These are phyloP conservation scores for Dexiosoma caninum DNA, from an alignment of 2,888 invertebrate species.

Conservation along the genomic window DNA sequence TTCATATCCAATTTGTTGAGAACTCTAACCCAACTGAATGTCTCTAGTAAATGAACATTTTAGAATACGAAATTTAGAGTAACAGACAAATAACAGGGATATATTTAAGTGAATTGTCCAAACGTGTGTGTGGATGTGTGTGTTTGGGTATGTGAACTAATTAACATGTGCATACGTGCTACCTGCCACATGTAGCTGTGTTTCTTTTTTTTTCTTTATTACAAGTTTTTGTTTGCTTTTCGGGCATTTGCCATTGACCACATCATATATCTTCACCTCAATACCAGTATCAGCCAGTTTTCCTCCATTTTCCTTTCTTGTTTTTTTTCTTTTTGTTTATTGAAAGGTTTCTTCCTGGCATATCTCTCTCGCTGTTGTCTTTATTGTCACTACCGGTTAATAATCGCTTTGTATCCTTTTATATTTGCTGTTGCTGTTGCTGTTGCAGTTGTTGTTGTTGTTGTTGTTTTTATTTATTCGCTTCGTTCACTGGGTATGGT, in stretches of 20 bases:
- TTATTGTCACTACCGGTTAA: constrained; percentile 16
- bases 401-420: constrained; percentile 16
- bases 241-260: constrained; percentile 55
- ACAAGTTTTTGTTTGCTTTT: constrained; percentile 36
- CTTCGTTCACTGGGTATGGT: constrained; percentile 50
- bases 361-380: not conserved
- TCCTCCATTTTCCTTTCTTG: not conserved
- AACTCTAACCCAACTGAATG: constrained; percentile 17
- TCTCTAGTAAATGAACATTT: constrained; percentile 4
- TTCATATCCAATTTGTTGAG: constrained; percentile 19
- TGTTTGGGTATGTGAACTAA: constrained; percentile 36
- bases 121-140: no score
- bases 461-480: constrained; percentile 16
- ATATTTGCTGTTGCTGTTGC: not conserved
- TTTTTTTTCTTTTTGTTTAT: not conserved
- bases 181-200: constrained; percentile 3
- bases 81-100: constrained; percentile 12
- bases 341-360: not conserved
- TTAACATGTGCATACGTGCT: constrained; percentile 9
- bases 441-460: constrained; percentile 26
- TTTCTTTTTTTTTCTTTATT: no score
- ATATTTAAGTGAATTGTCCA: not conserved
- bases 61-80: constrained; percentile 15
- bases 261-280: constrained; percentile 46
- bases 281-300: constrained; percentile 14